Percentiles rank a stretch among this genome's conserved stretches.
These are phyloP conservation scores for Opisthocomus hoazin DNA, from an alignment of 2,113 vertebrate genomes.

Conservation along the genomic window DNA sequence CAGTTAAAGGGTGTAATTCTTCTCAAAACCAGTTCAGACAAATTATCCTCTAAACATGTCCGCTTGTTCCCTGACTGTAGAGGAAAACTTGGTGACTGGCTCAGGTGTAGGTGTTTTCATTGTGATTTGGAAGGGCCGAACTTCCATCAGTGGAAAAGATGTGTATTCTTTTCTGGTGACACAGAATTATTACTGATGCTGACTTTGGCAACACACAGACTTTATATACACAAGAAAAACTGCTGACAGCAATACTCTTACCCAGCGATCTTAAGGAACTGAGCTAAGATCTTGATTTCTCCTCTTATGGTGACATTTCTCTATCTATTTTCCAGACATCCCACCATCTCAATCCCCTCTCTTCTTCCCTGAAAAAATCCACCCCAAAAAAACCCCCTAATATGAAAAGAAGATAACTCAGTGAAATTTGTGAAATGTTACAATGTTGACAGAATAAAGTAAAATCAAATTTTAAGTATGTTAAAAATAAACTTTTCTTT, in stretches of 20 bases:
- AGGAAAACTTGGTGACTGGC: background rate
- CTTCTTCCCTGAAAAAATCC: accelerated
- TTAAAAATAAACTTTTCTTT: background rate
- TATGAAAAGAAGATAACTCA: background rate
- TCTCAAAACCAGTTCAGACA: background rate
- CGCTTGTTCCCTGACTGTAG: background rate
- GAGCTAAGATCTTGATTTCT: background rate
- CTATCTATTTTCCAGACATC: background rate
- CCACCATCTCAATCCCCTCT: background rate
- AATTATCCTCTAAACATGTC: background rate
- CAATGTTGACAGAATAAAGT: background rate
- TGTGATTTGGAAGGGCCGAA: background rate
- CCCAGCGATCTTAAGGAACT: background rate
- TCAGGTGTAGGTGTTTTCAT: background rate
- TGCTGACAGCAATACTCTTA: background rate
- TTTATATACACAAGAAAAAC: background rate
- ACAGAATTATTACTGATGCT: background rate
- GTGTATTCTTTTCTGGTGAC: background rate
- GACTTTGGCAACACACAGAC: background rate
- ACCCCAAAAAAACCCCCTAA: background rate
- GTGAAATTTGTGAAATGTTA: background rate
- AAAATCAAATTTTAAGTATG: background rate
- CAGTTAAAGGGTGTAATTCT: background rate
- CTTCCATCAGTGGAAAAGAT: background rate
- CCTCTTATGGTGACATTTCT: background rate